Evolutionary conservation across 2,888 invertebrate species (phyloP), one percentile per base, ranked within the genome.

Genomic region (Galeruca laticollis): DNA sequence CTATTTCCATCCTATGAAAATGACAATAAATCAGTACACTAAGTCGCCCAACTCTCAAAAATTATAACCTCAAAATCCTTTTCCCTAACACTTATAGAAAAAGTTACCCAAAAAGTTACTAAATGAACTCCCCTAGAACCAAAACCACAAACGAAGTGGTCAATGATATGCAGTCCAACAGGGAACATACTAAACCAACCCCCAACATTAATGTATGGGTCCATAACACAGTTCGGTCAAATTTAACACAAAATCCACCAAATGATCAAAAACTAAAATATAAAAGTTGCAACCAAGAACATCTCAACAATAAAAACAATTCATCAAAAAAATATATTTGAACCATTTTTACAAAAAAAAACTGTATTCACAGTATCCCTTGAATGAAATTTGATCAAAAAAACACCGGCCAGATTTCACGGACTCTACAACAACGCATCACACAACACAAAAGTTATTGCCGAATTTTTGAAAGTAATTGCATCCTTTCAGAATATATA

Each of bases 71-170:
- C 10, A 6, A 9, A 9, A 9, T n/a, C n/a, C n/a, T 9, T 11
- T 9, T 37, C 10, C 37, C 37, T 9, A 37, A 37, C 37, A 37
- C 37, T 37, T 37, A 9, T 11, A 37, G 37, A 37, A 37, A 37
- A 37, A 37, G 37, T 37, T 37, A 37, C 37, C 37, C 37, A 37
- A 37, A 37, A 37, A 37, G 37, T 37, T 37, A 37, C 37, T 37
- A 37, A 37, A 37, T 11, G 10, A 37, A 37, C 37, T n/a, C n/a
- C n/a, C n/a, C n/a, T 37, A 37, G 37, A 37, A 37, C n/a, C 10
- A 37, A 6, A 9, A 11, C 10, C 10, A 37, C 37, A 37, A 37
- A 37, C 10, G 37, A 37, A 11, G 37, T 37, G 10, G 37, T 37
- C 10, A 37, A 37, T 37, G 37, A 37, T 11, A 37, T 37, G 10